These are phyloP conservation scores for Pollachius pollachius DNA, from an alignment of 2,113 vertebrate genomes.

Conservation along the genomic window DNA sequence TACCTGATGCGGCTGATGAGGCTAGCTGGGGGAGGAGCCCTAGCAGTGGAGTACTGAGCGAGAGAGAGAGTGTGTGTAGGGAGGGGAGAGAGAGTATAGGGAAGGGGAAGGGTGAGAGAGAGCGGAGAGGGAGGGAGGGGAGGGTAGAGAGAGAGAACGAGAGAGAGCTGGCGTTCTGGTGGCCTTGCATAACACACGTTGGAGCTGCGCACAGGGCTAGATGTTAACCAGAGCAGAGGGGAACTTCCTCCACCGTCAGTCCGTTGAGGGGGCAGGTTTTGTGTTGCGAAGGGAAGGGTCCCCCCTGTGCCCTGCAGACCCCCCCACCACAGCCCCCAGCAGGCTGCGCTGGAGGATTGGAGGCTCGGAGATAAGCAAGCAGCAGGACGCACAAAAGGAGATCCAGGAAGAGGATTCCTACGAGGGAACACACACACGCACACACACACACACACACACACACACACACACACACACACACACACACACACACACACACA, in stretches of 20 bases:
- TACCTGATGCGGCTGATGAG: slow-evolving; percentile 91
- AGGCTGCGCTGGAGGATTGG: slow-evolving; percentile 40
- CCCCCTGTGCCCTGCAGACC: slow-evolving; percentile 6
- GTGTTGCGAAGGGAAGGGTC: not conserved
- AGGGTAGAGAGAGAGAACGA: slow-evolving; percentile 38
- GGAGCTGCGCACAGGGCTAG: slow-evolving; percentile 72
- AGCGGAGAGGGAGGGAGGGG: slow-evolving; percentile 38
- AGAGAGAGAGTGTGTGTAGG: slow-evolving; percentile 11
- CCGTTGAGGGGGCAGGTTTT: slow-evolving; percentile 41
- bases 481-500: slow-evolving; percentile 41
- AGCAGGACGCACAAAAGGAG: slow-evolving; percentile 57
- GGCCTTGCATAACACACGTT: slow-evolving; percentile 80
- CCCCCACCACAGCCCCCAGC: slow-evolving; percentile 3
- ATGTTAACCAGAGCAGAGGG: slow-evolving; percentile 65
- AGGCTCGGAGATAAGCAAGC: slow-evolving; percentile 33
- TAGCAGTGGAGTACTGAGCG: slow-evolving; percentile 76
- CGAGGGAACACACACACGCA: slow-evolving; percentile 30
- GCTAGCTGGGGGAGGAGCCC: slow-evolving; percentile 80
- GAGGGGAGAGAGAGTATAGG: slow-evolving; percentile 8
- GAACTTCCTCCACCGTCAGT: slow-evolving; percentile 66
- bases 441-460: slow-evolving; percentile 28
- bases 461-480: slow-evolving; percentile 40
- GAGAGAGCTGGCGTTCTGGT: slow-evolving; percentile 80
- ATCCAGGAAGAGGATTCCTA: slow-evolving; percentile 57
- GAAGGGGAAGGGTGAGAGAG: slow-evolving; percentile 40